These are phyloP conservation scores for Trichopria drosophilae DNA, from an alignment of 2,888 invertebrate species.

Conservation along the genomic window DNA sequence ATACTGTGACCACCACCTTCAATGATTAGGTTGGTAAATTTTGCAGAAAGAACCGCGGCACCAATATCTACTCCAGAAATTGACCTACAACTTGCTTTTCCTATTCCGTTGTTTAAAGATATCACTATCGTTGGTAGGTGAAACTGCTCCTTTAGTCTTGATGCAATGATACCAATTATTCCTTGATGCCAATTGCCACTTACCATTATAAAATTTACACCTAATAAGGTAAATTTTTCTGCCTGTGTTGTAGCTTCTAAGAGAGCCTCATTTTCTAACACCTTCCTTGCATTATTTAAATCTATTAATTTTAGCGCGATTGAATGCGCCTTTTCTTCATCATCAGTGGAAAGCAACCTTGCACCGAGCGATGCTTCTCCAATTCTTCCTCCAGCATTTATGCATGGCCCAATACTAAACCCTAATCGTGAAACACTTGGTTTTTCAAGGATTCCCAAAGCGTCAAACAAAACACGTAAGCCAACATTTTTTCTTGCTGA, in stretches of 20 bases:
- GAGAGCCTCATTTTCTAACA: constrained; percentile 13
- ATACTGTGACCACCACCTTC: constrained; percentile 15
- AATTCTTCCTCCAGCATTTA: constrained; percentile 21
- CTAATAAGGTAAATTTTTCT: constrained; percentile 3
- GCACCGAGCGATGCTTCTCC: constrained; percentile 14
- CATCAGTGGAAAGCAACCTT: constrained; percentile 9
- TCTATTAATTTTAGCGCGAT: constrained; percentile 12
- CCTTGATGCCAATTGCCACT: constrained; percentile 15
- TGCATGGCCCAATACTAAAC: constrained; percentile 15
- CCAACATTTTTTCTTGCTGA: constrained; percentile 13
- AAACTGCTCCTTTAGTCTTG: constrained; percentile 15
- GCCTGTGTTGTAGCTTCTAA: constrained; percentile 10
- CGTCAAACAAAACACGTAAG: constrained; percentile 8
- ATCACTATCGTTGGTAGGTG: constrained; percentile 11
- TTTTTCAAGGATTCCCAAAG: constrained; percentile 5
- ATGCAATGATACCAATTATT: constrained; percentile 13
- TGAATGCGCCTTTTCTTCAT: constrained; percentile 12
- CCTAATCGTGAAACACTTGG: constrained; percentile 14
- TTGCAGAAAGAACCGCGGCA: constrained; percentile 10
- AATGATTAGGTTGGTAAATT: constrained; percentile 8
- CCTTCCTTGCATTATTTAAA: constrained; percentile 14
- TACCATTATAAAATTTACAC: constrained; percentile 6
- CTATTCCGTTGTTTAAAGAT: constrained; percentile 14
- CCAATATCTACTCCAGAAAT: constrained; percentile 17
- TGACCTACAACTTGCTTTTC: constrained; percentile 12